Base-by-base conservation (phyloP, 1,140 invertebrate genomes). In the Drosophila ogumai region DNA sequence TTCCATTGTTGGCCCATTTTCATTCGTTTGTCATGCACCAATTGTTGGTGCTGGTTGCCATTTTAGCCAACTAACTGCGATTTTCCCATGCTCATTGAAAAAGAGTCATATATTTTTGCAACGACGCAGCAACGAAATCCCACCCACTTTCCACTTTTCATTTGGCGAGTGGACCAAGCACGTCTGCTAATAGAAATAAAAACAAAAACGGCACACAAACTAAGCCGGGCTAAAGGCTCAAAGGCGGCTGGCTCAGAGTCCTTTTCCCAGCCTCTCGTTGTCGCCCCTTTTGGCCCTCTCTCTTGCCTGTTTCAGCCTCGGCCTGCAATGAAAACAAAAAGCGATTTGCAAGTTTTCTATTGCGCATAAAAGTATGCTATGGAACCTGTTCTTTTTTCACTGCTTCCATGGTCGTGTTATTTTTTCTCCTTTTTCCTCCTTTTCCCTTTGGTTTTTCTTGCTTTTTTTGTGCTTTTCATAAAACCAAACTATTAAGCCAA, bases 401-500 rank as follows among this genome's bases (percentile, higher is more conserved):
- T 66, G 66, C 67, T 28, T 57, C 60, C 82, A 87, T 82, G 77
- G 63, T 50, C 64, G 66, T 76, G 75, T 79, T 73, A 63, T 65
- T 55, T 77, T 58, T 9, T 7, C 43, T 32, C 25, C 36, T 32
- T 40, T 65, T 66, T 55, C 36, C 10, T 52, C 49, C 15, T 41
- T 40, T 60, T 43, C 44, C 58, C 54, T 12, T 54, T 75, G 64
- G 54, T 75, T 79, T 75, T 32, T 64, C 65, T 55, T 75, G 50
- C 44, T 36, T 58, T 57, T 65, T 80, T 80, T 80, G 54, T 81
- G 84, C 84, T 90, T 85, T 88, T 88, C 85, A 88, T 88, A 88
- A 90, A 88, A 88, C 84, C 84, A 85, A 88, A 88, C 85, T 90
- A 88, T 88, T 88, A 90, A 88, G 85, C 85, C 85, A 88, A 88